A percentile compares a stretch with the other conserved stretches of the same genome.
Conservation (phyloP, 2,888 invertebrate species). For the Unio pictorum region DNA sequence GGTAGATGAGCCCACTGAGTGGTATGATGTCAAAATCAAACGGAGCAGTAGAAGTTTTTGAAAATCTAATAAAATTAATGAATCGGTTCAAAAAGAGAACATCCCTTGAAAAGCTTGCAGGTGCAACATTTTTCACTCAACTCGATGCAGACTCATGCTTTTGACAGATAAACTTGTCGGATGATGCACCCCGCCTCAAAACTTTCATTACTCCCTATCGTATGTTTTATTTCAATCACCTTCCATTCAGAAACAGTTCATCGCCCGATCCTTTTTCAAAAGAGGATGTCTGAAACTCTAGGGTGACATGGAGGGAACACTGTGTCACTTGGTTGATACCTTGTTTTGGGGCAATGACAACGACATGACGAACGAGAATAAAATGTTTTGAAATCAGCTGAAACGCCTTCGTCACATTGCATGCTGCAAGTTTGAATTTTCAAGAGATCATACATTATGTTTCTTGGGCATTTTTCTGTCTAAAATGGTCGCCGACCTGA, state of each 20-base stretch:
- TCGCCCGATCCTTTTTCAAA: conserved; percentile 6
- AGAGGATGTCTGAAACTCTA: conserved; percentile 21
- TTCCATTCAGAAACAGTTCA: conserved; percentile 17
- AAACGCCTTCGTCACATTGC: conserved; percentile 28
- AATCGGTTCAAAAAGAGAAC: conserved; percentile 19
- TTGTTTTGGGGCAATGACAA: conserved; percentile 14
- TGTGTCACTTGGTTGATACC: conserved; percentile 26
- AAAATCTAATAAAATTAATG: conserved; percentile 26
- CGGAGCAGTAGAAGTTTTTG: conserved; percentile 19
- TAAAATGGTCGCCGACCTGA: conserved; percentile 9
- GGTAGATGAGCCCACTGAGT: conserved; percentile 29
- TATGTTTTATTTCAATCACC: conserved; percentile 20
- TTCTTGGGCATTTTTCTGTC: conserved; percentile 21
- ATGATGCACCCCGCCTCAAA: conserved; percentile 10
- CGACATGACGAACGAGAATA: conserved; percentile 24
- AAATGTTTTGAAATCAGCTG: conserved; percentile 9
- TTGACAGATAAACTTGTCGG: conserved; percentile 29
- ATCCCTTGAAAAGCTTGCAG: conserved; percentile 18
- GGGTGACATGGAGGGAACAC: conserved; percentile 9
- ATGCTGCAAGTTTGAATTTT: conserved; percentile 32
- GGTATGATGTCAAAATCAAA: conserved; percentile 33
- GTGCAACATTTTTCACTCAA: conserved; percentile 25
- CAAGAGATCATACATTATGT: conserved; percentile 13
- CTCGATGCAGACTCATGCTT: conserved; percentile 34
- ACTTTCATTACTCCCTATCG: conserved; percentile 30